A percentile compares a stretch with the other conserved stretches of the same genome.
These are phyloP conservation scores for Cataglyphis altisquamis DNA, from an alignment of 2,888 invertebrate species.

Conservation along the genomic window DNA sequence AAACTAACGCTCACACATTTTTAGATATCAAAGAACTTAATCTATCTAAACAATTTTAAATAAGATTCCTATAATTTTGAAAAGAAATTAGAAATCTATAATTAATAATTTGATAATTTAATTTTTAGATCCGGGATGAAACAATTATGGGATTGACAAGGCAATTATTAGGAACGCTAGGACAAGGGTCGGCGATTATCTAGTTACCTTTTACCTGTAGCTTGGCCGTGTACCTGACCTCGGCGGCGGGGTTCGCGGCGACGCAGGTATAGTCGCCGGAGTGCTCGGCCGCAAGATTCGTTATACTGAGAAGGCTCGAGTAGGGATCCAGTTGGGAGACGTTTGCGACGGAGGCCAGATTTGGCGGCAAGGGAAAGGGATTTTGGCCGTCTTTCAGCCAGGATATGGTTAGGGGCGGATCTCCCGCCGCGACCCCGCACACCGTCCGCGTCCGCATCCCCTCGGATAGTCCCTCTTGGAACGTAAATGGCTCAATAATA, in stretches of 20 bases:
- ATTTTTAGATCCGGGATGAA: conserved; percentile 54
- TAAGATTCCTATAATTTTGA: neutral
- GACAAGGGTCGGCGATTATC: conserved; percentile 81
- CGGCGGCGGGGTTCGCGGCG: conserved; percentile 92
- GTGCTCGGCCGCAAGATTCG: conserved; percentile 91
- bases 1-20: neutral
- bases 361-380: conserved; percentile 88
- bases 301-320: conserved; percentile 92
- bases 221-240: conserved; percentile 93
- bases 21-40: neutral
- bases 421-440: conserved; percentile 93
- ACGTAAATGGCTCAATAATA: conserved; percentile 94
- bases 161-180: conserved; percentile 60
- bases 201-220: conserved; percentile 94
- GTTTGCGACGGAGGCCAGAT: conserved; percentile 89
- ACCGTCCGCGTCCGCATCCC: conserved; percentile 94
- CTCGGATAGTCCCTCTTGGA: conserved; percentile 93
- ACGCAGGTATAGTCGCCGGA: conserved; percentile 93
- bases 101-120: neutral
- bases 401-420: conserved; percentile 92
- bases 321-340: conserved; percentile 92
- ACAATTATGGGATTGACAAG: conserved; percentile 30
- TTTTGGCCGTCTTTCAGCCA: conserved; percentile 93
- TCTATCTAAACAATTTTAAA: neutral
- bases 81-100: neutral